Base-by-base conservation (phyloP, 2,888 invertebrate genomes). In the Andrena bucephala region DNA sequence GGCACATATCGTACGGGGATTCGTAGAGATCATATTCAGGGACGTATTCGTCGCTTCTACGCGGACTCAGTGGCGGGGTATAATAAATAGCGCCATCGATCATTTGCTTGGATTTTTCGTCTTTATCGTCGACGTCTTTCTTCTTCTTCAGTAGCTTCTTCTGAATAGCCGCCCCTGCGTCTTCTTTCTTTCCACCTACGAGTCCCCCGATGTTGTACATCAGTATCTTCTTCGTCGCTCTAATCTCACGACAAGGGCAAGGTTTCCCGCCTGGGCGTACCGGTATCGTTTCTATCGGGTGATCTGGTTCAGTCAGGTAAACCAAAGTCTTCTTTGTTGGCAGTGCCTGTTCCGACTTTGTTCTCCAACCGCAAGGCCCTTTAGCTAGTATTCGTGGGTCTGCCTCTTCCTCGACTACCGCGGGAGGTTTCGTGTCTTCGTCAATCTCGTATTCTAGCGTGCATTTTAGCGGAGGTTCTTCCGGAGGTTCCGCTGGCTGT, bases 241-340 rank as follows among this genome's bases (percentile, higher is more conserved):
- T 88, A 52, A 90, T 92, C 59, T 92, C 92, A 0, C 92, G 91
- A 79, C 93, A 93, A n/a, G 71, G 6, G 59, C 93, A 93, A 0
- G 90, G 84, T 52, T 86, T 89, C 10, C 92, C 93, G 5, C 91
- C 93, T 4, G 86, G 69, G 8, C 89, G 85, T 16, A 91, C 84
- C 1, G 90, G 77, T 7, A 93, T 63, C 3, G 66, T 89, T 65
- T 90, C 88, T 6, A 90, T 57, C 1, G 90, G 89, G 20, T 88
- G 85, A 4, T 84, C 84, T 1, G 85, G 90, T 8, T 92, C 87
- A 0, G 67, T 83, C 1, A 93, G 85, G 57, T 93, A 90, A 4
- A 86, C 83, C 10, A 93, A 70, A 7, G 91, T 92, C 60, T 90
- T 90, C 36, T 90, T 88, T 0, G 84, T 73, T 7, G 91, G 88